Evolutionary conservation across 2,113 vertebrate genomes (phyloP).

Genomic region (Lepisosteus osseus): DNA sequence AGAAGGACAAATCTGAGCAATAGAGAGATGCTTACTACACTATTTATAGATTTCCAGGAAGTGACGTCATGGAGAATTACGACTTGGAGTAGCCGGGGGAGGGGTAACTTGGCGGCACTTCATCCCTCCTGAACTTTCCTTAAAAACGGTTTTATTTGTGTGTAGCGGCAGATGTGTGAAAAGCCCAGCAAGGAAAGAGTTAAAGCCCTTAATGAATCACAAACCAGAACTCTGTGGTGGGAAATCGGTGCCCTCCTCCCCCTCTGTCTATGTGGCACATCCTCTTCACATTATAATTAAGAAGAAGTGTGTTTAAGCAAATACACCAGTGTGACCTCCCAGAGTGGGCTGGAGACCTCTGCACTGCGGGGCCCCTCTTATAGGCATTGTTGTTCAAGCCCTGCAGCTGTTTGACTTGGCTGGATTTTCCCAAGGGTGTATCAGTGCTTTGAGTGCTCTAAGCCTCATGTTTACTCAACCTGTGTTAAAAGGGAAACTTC

Average conservation of each 20-base stretch:
- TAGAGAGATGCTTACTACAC: no score
- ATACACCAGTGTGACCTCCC: conserved; percentile 59
- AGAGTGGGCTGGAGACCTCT: conserved; percentile 57
- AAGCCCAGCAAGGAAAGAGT: conserved; percentile 33
- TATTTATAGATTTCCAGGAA: no score
- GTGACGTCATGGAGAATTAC: no score
- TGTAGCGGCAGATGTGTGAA: no score
- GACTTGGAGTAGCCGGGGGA: no score
- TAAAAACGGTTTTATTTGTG: no score
- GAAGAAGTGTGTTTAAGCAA: conserved; percentile 56
- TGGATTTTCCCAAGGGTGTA: conserved; percentile 59
- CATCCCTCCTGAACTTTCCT: no score
- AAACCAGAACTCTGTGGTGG: conserved; percentile 63
- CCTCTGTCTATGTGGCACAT: conserved; percentile 72
- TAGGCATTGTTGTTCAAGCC: conserved; percentile 68
- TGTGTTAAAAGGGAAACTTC: conserved; percentile 42
- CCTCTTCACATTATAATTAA: conserved; percentile 72
- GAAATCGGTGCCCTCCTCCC: conserved; percentile 63
- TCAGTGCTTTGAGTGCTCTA: conserved; percentile 45
- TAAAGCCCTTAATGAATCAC: conserved; percentile 44
- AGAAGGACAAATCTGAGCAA: no score
- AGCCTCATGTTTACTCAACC: conserved; percentile 61
- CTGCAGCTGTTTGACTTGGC: conserved; percentile 73
- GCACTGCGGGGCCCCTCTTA: conserved; percentile 39
- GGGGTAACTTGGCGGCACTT: no score